Base-by-base conservation (phyloP, 2,797 vertebrate genomes). In the Carapus acus region DNA sequence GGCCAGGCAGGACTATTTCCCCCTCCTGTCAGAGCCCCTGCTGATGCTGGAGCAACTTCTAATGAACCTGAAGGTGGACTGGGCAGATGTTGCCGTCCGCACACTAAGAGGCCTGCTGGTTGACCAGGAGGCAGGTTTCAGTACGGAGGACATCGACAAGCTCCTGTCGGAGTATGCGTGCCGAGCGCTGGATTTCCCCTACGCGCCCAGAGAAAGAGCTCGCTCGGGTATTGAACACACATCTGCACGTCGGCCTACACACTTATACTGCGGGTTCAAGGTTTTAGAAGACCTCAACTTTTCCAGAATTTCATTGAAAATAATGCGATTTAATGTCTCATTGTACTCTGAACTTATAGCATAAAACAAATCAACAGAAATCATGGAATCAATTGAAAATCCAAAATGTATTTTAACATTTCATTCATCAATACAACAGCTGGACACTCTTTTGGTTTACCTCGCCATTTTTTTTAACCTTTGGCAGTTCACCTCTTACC, bases 31-130 rank as follows among this genome's bases (percentile, higher is more conserved):
- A 1, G 90, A 87, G 46, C 96, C 96, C 0, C 75, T 98, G 74
- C 89, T 98, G 51, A 91, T 99, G 92, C 82, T 99, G 34, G 96
- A 98, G 67, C 96, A 99, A 84, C 88, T 99, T 15, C 77, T 99
- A 66, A 97, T 99, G 94, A 98, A 98, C 74, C 91, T 99, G 80
- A 96, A 97, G 77, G 95, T 99, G 67, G 92, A 96, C 42, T 98
- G 96, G 94, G 91, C 86, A 4, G 87, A 90, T 0, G 62, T 87
- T 0, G 92, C 90, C 0, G 87, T 98, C 48, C 81, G 78, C 33
- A 92, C 88, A 0, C 85, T 99, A 42, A 86, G 85, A 37, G 88
- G 87, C 15, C 88, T 94, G 29, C 77, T 95, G 59, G 65, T 84
- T 0, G 85, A 86, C 29, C 90, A 90, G 67, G 91, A 96, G 41